A percentile compares a stretch with the other conserved stretches of the same genome.
These are phyloP conservation scores for Mythimna ferrago DNA, from an alignment of 2,888 invertebrate genomes.

Conservation along the genomic window DNA sequence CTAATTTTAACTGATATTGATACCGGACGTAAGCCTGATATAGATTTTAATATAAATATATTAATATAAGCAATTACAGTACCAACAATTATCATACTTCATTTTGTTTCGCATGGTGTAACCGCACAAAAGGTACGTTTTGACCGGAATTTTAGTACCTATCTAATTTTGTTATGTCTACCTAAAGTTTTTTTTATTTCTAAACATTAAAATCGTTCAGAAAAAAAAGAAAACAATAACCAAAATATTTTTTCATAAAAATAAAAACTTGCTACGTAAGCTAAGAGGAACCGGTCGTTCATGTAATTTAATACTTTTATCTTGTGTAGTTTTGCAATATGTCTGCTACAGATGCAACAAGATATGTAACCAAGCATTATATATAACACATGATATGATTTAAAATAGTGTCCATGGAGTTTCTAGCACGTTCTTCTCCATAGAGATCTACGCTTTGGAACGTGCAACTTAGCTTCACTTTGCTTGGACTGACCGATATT, in stretches of 20 bases:
- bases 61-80: constrained; percentile 28
- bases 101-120: constrained; percentile 68
- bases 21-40: constrained; percentile 48
- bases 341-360: too few relatives aligned
- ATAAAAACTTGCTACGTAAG: constrained; percentile 13
- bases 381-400: too few relatives aligned
- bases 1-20: constrained; percentile 30
- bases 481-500: too few relatives aligned
- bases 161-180: neutral
- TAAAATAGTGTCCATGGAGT: too few relatives aligned
- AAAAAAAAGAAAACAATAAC: neutral
- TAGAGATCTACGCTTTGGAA: too few relatives aligned
- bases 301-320: neutral
- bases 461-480: too few relatives aligned
- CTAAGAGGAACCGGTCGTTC: neutral
- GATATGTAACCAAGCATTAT: too few relatives aligned
- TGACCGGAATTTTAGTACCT: neutral
- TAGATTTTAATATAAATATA: constrained; percentile 6
- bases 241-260: neutral
- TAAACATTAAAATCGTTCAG: neutral
- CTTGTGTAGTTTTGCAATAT: neutral
- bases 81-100: constrained; percentile 4
- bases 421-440: too few relatives aligned
- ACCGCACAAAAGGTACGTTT: constrained; percentile 60
- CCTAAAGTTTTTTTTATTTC: neutral